These are phyloP conservation scores for Aradophagus sp. DNA, from an alignment of 1,140 invertebrate genomes.

Conservation along the genomic window DNA sequence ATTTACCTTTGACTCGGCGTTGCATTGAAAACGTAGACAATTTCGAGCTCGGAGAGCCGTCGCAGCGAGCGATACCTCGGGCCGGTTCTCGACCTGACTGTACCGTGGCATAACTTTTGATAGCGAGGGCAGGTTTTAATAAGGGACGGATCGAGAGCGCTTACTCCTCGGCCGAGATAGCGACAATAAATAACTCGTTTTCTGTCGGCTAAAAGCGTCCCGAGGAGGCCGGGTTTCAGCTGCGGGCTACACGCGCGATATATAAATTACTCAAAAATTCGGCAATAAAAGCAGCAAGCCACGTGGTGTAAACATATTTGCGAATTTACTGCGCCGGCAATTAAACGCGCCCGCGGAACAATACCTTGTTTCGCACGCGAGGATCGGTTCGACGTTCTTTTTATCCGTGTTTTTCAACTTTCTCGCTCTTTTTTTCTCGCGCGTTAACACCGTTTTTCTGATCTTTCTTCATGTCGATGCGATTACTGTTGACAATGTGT, in stretches of 20 bases:
- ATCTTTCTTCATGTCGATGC: no score
- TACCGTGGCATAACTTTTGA: conserved; percentile 69
- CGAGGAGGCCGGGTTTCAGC: conserved; percentile 51
- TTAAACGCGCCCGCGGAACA: conserved; percentile 39
- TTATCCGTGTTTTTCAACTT: no score
- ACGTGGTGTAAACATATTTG: conserved; percentile 55
- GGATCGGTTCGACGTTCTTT: no score
- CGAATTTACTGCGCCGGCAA: conserved; percentile 45
- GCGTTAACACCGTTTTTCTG: conserved; percentile 28
- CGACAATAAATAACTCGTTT: conserved; percentile 75
- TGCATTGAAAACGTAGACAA: no score
- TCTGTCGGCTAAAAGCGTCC: conserved; percentile 70
- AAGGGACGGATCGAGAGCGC: conserved; percentile 72
- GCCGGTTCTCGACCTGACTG: conserved; percentile 55
- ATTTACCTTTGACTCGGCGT: no score
- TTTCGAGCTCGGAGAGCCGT: no score
- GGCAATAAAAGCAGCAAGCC: conserved; percentile 50
- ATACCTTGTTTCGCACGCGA: background rate
- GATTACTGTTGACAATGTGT: no score
- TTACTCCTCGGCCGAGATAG: conserved; percentile 66
- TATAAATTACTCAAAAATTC: conserved; percentile 55
- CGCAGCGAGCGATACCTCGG: no score
- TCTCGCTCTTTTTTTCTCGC: no score
- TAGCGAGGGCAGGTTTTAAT: conserved; percentile 74
- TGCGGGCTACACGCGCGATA: conserved; percentile 47